These are phyloP conservation scores for Lutra lutra DNA, from an alignment of 2,797 vertebrate genomes.

Conservation along the genomic window DNA sequence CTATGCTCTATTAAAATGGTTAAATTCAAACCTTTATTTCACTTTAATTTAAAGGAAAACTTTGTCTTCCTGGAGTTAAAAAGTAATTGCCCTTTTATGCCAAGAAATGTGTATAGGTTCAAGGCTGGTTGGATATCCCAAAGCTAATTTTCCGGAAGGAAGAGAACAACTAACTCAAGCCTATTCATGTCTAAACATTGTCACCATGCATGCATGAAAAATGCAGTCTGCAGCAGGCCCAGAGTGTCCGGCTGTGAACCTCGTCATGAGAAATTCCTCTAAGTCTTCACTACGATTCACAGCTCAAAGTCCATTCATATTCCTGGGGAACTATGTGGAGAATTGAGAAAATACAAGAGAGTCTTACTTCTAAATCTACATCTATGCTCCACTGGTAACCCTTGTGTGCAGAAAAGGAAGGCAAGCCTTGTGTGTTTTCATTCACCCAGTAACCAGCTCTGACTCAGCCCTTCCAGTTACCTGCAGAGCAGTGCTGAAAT, in stretches of 20 bases:
- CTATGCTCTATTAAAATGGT: background rate
- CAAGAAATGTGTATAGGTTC: background rate
- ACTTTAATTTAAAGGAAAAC: background rate
- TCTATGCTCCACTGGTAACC: background rate
- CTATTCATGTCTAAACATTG: background rate
- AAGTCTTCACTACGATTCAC: background rate
- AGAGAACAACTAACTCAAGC: background rate
- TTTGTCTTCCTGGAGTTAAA: background rate
- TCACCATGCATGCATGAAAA: background rate
- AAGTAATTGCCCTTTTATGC: background rate
- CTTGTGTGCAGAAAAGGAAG: background rate
- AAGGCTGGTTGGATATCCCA: background rate
- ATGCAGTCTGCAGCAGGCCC: too few species aligned
- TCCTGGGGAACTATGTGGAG: background rate
- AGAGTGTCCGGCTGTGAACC: background rate
- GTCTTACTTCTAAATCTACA: background rate
- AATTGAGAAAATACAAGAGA: background rate
- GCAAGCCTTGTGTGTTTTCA: background rate
- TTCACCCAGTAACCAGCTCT: background rate
- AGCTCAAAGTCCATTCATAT: background rate
- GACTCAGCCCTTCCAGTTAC: background rate
- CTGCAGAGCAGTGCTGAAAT: background rate
- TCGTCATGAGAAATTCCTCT: background rate
- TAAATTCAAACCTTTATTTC: background rate
- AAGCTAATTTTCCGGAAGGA: background rate